Evolutionary conservation across 2,888 invertebrate species (phyloP), one percentile per base, ranked within the genome.

Genomic region (Herminia tarsipennalis): DNA sequence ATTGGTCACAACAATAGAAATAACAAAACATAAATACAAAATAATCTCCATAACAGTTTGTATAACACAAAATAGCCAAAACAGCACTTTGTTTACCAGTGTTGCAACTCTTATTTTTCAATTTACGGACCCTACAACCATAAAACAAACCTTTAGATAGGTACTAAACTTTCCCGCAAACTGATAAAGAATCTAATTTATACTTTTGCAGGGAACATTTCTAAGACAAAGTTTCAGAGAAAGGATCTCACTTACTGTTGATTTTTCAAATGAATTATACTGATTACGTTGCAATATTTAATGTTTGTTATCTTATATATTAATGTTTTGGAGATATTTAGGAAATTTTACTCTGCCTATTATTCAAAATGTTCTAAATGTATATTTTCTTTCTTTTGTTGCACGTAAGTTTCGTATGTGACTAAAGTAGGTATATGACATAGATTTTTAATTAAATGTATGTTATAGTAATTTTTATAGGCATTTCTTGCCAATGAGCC

Each of bases 181-280:
- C 77, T 78, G 85, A 84, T 84, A 84, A 79, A 76, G 73, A 67
- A 76, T 80, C 78, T 78, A 81, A 83, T 83, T 85, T 85, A 85
- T 84, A 79, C 76, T 69, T 70, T 59, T 67, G 56, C 55, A 51
- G 52, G 66, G 72, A 72, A 73, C 72, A 73, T 68, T 67, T 73
- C 60, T 66, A 57, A 67, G 66, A 56, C 56, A 71, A 78, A 76
- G 65, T 77, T 72, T 57, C 38, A 48, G 64, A 66, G 58, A 68
- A 70, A 71, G 58, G 67, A 67, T 66, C 70, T 63, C 63, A 69
- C 66, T 69, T 51, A 51, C 55, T 62, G 71, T 70, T 71, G 73
- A 67, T 73, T 63, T 70, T 71, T 56, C 55, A 52, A 68, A 62
- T 69, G 68, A 66, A 66, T 61, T 65, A 69, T 57, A 56, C 62